phyloP scores from a whole-genome alignment of 2,888 invertebrate genomes.

The Oxyteleia sp. region DNA sequence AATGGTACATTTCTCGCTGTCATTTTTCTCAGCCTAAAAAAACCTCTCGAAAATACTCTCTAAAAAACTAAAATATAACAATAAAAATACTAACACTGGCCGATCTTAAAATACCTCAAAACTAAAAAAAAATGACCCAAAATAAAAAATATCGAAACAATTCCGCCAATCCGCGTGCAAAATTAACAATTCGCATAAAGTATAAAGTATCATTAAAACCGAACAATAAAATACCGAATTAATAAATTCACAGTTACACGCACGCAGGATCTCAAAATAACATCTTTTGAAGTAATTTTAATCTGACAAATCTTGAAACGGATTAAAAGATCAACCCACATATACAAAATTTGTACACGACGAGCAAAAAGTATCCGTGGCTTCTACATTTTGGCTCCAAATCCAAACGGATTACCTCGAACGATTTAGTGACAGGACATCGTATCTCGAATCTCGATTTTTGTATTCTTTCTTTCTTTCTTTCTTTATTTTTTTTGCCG shows the following conservation, averaged over 20 bases:
- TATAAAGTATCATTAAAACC: neutral
- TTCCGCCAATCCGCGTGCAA: neutral
- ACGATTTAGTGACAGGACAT: conserved; percentile 70
- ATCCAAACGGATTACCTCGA: conserved; percentile 65
- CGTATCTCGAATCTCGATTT: conserved; percentile 50
- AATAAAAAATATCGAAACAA: conserved; percentile 11
- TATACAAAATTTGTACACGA: conserved; percentile 51
- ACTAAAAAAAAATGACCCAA: neutral
- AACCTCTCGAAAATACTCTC: too few relatives aligned
- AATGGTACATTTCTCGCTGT: too few relatives aligned
- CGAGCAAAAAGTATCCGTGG: conserved; percentile 45
- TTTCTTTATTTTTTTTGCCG: too few relatives aligned
- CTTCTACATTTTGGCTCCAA: conserved; percentile 64
- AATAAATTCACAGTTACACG: conserved; percentile 11
- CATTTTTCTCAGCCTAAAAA: too few relatives aligned
- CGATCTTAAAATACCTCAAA: too few relatives aligned
- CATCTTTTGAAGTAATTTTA: conserved; percentile 44
- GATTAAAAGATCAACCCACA: conserved; percentile 59
- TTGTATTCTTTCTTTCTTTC: conserved; percentile 8
- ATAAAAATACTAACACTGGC: too few relatives aligned
- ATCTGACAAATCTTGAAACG: conserved; percentile 67
- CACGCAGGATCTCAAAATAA: conserved; percentile 15
- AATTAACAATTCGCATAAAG: neutral
- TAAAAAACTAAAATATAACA: too few relatives aligned
- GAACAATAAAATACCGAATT: neutral